Evolutionary conservation across 2,888 invertebrate genomes (phyloP).

Genomic region (Melipona bicolor): DNA sequence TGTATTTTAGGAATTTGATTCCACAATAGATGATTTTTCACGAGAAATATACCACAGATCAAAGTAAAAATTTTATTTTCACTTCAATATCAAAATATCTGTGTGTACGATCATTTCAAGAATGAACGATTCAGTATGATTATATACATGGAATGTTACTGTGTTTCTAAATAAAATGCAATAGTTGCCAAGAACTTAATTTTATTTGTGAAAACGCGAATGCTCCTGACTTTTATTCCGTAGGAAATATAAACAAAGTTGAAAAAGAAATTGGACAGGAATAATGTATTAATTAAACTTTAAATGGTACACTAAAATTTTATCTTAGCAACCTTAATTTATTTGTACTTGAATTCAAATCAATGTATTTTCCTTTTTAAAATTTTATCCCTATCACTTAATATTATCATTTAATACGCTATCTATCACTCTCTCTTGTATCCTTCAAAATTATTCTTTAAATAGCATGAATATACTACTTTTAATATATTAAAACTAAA

Average conservation of each 20-base stretch:
- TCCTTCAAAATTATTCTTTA: background rate
- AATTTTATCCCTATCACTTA: background rate
- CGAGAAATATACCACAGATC: slow-evolving; percentile 25
- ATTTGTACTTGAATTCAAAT: slow-evolving; percentile 28
- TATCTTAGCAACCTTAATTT: background rate
- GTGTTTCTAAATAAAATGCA: slow-evolving; percentile 29
- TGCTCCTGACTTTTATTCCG: slow-evolving; percentile 3
- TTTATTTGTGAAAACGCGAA: slow-evolving; percentile 8
- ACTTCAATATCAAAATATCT: slow-evolving; percentile 44
- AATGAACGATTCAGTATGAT: slow-evolving; percentile 25
- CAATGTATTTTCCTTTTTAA: slow-evolving; percentile 10
- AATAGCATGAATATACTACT: background rate
- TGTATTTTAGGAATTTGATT: slow-evolving; percentile 28
- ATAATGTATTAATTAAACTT: background rate
- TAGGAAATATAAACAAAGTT: background rate
- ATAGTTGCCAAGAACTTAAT: slow-evolving; percentile 1
- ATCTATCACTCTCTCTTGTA: slow-evolving; percentile 1
- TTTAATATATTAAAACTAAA: slow-evolving; percentile 11
- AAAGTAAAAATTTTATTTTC: slow-evolving; percentile 14
- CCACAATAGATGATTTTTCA: slow-evolving; percentile 17
- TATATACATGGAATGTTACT: slow-evolving; percentile 50
- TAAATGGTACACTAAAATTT: background rate
- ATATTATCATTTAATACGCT: background rate
- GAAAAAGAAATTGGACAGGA: slow-evolving; percentile 20
- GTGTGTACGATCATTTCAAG: slow-evolving; percentile 17